Evolutionary conservation across 2,888 invertebrate genomes (phyloP), one percentile per base, ranked within the genome.

Genomic region (Stegophylla sp.): DNA sequence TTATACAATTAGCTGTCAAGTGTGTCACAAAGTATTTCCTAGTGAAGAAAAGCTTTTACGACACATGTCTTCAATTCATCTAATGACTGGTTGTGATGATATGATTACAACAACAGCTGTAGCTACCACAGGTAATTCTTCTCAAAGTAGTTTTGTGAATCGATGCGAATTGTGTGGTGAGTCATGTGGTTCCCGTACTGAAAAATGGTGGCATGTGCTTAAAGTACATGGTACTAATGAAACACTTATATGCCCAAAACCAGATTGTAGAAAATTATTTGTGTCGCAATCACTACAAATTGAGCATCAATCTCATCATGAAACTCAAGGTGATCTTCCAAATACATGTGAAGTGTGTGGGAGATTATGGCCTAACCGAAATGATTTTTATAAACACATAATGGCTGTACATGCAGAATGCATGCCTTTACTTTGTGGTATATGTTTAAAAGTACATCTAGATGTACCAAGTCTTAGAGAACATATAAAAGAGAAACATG

Each of bases 361-460:
- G 0, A 88, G 88, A 83, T 83, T 88, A 61, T 88, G 88, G 88
- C 87, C 87, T 56, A 87, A 87, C 63, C 86, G 88, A n/a, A 88
- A 88, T 7, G 88, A 88, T 83, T 88, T 88, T 83, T 88, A 88
- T 87, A 88, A 88, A 76, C 88, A 88, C 81, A 87, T 88, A 75
- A 88, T 88, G 88, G 88, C 88, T 12, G 88, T 88, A 1, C 88
- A 88, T 82, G 85, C 88, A 3, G 87, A 88, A 67, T 87, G 87
- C 28, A 87, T 88, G 45, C 88, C 88, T 3, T 85, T 87, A 48
- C 87, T 88, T 5, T 88, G 88, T 82, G 88, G 88, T 2, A 88
- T 88, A 45, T 88, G 88, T 77, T 84, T 88, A 7, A 88, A 88
- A 84, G 87, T 88, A 48, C 88, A 88, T 82, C 86, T 87, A 2